Base-by-base conservation (phyloP, 1,140 invertebrate species). In the Drosophila dunni region DNA sequence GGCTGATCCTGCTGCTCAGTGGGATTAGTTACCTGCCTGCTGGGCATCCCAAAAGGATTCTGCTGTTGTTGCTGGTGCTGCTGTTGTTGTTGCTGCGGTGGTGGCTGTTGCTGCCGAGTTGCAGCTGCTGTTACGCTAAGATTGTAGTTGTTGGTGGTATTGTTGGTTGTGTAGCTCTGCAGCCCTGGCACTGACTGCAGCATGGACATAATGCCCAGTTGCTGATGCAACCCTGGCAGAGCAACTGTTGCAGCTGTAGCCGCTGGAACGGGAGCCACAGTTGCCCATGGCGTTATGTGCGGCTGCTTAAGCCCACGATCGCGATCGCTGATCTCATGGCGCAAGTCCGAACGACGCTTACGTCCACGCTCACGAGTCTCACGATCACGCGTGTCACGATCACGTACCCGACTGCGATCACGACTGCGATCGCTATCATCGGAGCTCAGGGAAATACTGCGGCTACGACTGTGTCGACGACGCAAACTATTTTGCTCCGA, bases 351-450 rank as follows among this genome's bases (percentile, higher is more conserved):
- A 34, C 81, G 84, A 46, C 85, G 83, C 40, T 89, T 89, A 44
- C 84, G 83, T 24, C 48, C 64, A 66, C 79, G 77, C 54, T 66
- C 64, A 29, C 78, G 91, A 44, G 93, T 76, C 7, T 36, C 15
- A 29, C 76, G 62, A 60, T 92, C 91, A 0, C 93, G 69, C 78
- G 93, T 40, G 70, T 93, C 94, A 51, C 79, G 81, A 34, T 85
- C 81, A 24, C 83, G 81, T 48, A 62, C 68, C 15, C 76, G 91
- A 6, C 9, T 10, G 13, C 74, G 51, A 51, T 93, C 91, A 0
- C 93, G 70, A 7, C 93, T 93, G 91, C 93, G 92, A 69, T 95
- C 94, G 9, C 94, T 93, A 17, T 88, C 85, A 20, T 86, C 78
- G 11, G 71, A 79, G 46, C 79, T 83, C 38, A 60, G 72, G 44